A percentile compares a stretch with the other conserved stretches of the same genome.
Conservation (phyloP, 2,888 invertebrate species). For the Heterodera filipjevi region DNA sequence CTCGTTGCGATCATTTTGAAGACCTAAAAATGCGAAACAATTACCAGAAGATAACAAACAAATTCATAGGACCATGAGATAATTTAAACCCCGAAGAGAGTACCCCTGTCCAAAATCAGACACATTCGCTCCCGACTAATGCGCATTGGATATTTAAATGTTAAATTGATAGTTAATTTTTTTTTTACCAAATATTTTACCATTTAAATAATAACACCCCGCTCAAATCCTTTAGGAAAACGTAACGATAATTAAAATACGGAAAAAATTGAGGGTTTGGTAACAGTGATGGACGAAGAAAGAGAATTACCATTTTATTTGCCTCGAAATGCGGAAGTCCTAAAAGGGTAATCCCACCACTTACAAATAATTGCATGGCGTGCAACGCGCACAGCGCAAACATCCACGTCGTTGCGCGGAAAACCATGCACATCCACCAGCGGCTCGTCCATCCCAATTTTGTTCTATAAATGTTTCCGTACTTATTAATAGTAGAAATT, state of each 20-base stretch:
- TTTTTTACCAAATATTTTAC: too few species aligned
- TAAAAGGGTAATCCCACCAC: constrained; percentile 55
- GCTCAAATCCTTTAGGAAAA: too few species aligned
- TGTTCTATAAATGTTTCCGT: constrained; percentile 46
- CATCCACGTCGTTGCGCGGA: constrained; percentile 85
- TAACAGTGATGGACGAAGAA: neutral
- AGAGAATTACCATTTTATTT: neutral
- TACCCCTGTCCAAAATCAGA: too few species aligned
- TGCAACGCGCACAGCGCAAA: constrained; percentile 86
- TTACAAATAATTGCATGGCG: constrained; percentile 85
- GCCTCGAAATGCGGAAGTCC: neutral
- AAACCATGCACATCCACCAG: constrained; percentile 84
- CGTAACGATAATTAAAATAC: too few species aligned
- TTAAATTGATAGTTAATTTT: too few species aligned
- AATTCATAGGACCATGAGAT: neutral
- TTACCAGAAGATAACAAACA: neutral
- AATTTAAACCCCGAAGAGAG: neutral
- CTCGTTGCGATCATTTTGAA: constrained; percentile 85
- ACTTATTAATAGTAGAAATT: neutral
- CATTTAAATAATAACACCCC: too few species aligned
- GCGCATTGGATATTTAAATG: too few species aligned
- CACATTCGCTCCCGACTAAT: too few species aligned
- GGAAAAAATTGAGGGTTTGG: too few species aligned
- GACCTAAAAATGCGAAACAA: constrained; percentile 71
- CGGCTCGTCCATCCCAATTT: constrained; percentile 82